Evolutionary conservation across 1,140 invertebrate species (phyloP).

Genomic region (Araneus ventricosus): DNA sequence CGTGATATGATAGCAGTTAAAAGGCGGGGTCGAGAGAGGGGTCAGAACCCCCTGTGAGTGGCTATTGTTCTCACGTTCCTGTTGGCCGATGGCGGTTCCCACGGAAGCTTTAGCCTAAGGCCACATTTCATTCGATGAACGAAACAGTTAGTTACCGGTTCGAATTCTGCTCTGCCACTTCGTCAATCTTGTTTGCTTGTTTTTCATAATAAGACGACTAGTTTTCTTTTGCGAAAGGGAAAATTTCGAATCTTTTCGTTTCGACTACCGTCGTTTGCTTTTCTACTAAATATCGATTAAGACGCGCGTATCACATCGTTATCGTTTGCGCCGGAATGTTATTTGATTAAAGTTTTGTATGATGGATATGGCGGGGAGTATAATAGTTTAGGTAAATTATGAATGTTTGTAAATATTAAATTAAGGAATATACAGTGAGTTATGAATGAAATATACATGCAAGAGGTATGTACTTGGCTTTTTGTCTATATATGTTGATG

Average conservation of each 20-base stretch:
- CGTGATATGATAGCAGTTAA: slow-evolving; percentile 67
- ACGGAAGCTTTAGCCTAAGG: slow-evolving; percentile 71
- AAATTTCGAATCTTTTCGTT: background rate
- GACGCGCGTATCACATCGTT: background rate
- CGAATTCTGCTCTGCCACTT: background rate
- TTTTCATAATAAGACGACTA: slow-evolving; percentile 28
- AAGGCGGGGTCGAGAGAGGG: slow-evolving; percentile 66
- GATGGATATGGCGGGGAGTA: slow-evolving; percentile 10
- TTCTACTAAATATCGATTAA: slow-evolving; percentile 50
- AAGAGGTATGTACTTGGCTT: slow-evolving; percentile 32
- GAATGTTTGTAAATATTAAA: background rate
- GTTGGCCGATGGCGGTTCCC: slow-evolving; percentile 68
- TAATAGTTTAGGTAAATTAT: background rate
- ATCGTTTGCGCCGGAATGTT: slow-evolving; percentile 42
- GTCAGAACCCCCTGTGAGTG: slow-evolving; percentile 65
- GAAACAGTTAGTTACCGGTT: slow-evolving; percentile 64
- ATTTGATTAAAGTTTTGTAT: slow-evolving; percentile 60
- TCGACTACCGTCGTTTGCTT: background rate
- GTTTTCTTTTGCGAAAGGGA: slow-evolving; percentile 1
- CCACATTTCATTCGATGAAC: slow-evolving; percentile 64
- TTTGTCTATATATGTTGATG: background rate
- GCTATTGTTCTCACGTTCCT: slow-evolving; percentile 73
- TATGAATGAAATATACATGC: slow-evolving; percentile 70
- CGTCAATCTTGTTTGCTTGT: slow-evolving; percentile 51
- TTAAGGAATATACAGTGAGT: slow-evolving; percentile 12